Evolutionary conservation across 2,797 vertebrate species (phyloP).

Genomic region (Chaetophractus vellerosus): DNA sequence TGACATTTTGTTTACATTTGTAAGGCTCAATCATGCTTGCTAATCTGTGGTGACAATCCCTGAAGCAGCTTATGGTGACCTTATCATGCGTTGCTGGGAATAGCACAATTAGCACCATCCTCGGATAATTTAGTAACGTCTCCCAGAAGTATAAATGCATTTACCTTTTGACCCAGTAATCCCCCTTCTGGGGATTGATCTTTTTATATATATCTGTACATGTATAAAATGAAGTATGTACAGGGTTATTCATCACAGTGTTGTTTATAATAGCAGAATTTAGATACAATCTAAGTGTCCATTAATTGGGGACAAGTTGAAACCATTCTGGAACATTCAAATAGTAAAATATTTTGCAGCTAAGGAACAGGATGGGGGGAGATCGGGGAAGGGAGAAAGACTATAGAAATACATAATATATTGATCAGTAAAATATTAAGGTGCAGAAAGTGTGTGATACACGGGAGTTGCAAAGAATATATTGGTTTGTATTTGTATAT

Average conservation of each 20-base stretch:
- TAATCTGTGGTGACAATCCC: constrained; percentile 6
- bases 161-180: constrained; percentile 18
- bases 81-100: constrained; percentile 44
- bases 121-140: constrained; percentile 34
- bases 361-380: neutral
- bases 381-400: neutral
- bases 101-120: neutral
- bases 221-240: constrained; percentile 5
- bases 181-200: neutral
- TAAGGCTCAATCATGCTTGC: neutral
- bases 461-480: neutral
- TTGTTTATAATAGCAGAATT: constrained; percentile 27
- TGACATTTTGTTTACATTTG: constrained; percentile 56
- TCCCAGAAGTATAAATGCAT: constrained; percentile 18
- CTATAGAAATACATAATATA: neutral
- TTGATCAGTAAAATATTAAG: neutral
- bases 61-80: constrained; percentile 34
- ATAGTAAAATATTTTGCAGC: neutral
- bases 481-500: neutral
- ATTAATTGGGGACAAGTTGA: neutral
- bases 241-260: neutral
- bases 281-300: constrained; percentile 1
- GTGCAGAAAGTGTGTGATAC: neutral
- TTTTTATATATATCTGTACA: neutral
- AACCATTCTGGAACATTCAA: neutral